A percentile compares a stretch with the other conserved stretches of the same genome.
phyloP scores from a whole-genome alignment of 2,113 vertebrate genomes.

The Channa argus region DNA sequence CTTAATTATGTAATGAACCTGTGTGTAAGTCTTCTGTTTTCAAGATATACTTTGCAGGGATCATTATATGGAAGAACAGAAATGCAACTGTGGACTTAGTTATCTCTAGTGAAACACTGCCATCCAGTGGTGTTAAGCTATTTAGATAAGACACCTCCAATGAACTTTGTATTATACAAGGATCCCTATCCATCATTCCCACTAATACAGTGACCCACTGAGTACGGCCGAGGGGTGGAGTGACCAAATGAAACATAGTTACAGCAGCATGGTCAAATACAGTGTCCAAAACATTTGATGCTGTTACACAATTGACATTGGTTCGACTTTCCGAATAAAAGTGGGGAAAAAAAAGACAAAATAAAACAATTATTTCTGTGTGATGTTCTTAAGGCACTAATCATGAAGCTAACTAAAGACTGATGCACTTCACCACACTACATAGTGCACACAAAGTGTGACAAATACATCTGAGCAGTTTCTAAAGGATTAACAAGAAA shows the following conservation, averaged over 20 bases:
- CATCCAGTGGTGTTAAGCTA: slow-evolving; percentile 58
- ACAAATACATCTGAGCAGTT: too few relatives aligned
- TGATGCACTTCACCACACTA: background rate
- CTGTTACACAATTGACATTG: too few relatives aligned
- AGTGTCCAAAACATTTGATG: too few relatives aligned
- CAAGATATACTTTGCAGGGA: background rate
- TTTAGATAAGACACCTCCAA: background rate
- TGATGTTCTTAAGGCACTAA: slow-evolving; percentile 9
- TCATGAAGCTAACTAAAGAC: background rate
- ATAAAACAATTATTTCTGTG: background rate
- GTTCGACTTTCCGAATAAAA: too few relatives aligned
- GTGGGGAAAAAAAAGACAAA: too few relatives aligned
- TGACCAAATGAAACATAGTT: background rate
- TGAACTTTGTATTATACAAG: slow-evolving; percentile 4
- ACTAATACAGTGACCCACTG: background rate
- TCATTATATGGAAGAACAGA: background rate
- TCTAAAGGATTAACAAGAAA: too few relatives aligned
- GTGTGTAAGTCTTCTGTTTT: background rate
- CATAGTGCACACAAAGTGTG: too few relatives aligned
- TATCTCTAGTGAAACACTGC: slow-evolving; percentile 57
- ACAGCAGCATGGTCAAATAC: too few relatives aligned
- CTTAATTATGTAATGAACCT: too few relatives aligned
- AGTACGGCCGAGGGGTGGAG: background rate
- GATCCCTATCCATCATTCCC: background rate
- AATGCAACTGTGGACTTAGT: background rate